phyloP scores from a whole-genome alignment of 2,888 invertebrate genomes.

The Cerastis rubricosa region DNA sequence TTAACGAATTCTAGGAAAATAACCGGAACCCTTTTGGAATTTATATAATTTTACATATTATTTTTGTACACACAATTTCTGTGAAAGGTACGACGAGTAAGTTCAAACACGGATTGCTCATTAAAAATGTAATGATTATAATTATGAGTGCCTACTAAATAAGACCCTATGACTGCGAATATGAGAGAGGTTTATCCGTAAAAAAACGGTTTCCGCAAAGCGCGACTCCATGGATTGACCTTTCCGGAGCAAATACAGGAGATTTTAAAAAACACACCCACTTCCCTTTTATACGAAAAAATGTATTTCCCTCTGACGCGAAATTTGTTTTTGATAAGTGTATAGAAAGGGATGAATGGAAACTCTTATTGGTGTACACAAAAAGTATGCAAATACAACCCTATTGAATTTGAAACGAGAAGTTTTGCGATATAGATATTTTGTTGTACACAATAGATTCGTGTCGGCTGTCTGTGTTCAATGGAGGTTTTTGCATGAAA shows the following conservation, averaged over 20 bases:
- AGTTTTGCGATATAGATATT: slow-evolving; percentile 63
- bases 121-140: slow-evolving; percentile 24
- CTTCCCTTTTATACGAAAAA: slow-evolving; percentile 47
- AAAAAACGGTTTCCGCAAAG: slow-evolving; percentile 57
- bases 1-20: background rate
- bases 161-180: background rate
- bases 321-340: slow-evolving; percentile 65
- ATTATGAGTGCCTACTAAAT: background rate
- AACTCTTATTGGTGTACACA: slow-evolving; percentile 54
- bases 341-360: slow-evolving; percentile 59
- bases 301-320: slow-evolving; percentile 43
- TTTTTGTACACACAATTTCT: background rate
- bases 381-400: slow-evolving; percentile 59
- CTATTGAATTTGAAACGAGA: slow-evolving; percentile 64
- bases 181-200: slow-evolving; percentile 51
- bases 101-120: slow-evolving; percentile 2
- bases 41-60: background rate
- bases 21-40: background rate
- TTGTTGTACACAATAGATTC: slow-evolving; percentile 61
- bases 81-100: background rate
- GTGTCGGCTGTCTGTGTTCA: slow-evolving; percentile 34
- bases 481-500: slow-evolving; percentile 33
- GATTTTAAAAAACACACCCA: slow-evolving; percentile 39
- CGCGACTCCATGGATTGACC: slow-evolving; percentile 62
- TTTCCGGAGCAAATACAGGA: slow-evolving; percentile 62